Conservation (phyloP, 2,113 vertebrate genomes). For the Myxocyprinus asiaticus region DNA sequence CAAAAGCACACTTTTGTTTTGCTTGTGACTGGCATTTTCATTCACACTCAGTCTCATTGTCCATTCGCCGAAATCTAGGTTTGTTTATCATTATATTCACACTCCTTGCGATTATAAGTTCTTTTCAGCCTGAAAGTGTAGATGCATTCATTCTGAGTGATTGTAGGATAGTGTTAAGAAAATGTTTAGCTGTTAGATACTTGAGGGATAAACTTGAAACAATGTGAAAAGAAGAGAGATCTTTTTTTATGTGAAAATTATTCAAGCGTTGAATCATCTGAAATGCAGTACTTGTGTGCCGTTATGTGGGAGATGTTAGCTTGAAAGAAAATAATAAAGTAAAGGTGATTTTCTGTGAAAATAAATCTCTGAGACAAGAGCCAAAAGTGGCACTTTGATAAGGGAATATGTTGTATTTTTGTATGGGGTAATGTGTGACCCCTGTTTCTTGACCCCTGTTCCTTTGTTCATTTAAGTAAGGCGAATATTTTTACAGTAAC, state of each 20-base stretch:
- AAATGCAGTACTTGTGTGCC: constrained; percentile 69
- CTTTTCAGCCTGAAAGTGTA: constrained; percentile 19
- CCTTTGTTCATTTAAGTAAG: constrained; percentile 77
- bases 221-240: constrained; percentile 44
- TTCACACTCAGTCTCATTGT: constrained; percentile 23
- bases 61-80: constrained; percentile 49
- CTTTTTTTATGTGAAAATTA: constrained; percentile 74
- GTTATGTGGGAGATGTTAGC: constrained; percentile 18
- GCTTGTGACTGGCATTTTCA: constrained; percentile 63
- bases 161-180: constrained; percentile 41
- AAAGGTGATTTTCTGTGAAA: constrained; percentile 41
- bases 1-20: constrained; percentile 39
- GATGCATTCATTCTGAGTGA: constrained; percentile 48
- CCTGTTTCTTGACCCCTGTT: constrained; percentile 78
- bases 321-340: constrained; percentile 26
- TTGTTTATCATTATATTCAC: constrained; percentile 40
- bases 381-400: constrained; percentile 79
- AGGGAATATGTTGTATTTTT: constrained; percentile 92
- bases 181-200: constrained; percentile 55
- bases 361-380: constrained; percentile 69
- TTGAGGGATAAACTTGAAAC: constrained; percentile 74
- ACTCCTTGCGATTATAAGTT: constrained; percentile 37
- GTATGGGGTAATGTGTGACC: constrained; percentile 85
- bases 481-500: constrained; percentile 66
- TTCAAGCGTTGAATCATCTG: constrained; percentile 58